phyloP scores from a whole-genome alignment of 2,113 vertebrate genomes.

The Sphyrna mokarran region DNA sequence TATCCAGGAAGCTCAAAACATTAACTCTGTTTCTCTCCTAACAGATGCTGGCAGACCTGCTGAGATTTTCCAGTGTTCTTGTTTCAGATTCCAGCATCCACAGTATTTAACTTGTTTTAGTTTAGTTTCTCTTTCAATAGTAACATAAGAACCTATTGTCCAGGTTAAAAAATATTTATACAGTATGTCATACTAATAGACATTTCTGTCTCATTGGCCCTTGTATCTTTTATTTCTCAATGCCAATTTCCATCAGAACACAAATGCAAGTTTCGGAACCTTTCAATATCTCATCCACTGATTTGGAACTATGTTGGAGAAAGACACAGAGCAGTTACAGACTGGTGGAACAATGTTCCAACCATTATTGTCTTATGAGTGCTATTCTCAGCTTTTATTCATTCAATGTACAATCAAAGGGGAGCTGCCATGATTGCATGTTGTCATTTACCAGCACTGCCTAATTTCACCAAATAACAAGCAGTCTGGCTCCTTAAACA shows the following conservation, averaged over 20 bases:
- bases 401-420: slow-evolving; percentile 35
- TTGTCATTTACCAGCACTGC: slow-evolving; percentile 40
- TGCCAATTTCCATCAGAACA: neutral
- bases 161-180: neutral
- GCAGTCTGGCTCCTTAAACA: neutral
- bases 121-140: neutral
- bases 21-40: no score
- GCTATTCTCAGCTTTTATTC: neutral
- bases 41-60: no score
- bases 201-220: neutral
- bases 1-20: neutral
- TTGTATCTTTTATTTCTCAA: neutral
- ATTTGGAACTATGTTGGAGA: neutral
- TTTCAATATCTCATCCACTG: neutral
- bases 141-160: neutral
- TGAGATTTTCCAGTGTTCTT: no score
- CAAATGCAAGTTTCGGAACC: neutral
- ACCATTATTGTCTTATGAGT: neutral
- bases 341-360: neutral
- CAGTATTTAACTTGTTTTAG: no score
- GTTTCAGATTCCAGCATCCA: no score
- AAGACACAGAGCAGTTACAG: neutral
- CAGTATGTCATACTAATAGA: neutral
- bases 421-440: slow-evolving; percentile 41
- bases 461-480: slow-evolving; percentile 32